phyloP scores from a whole-genome alignment of 2,797 vertebrate species.

The Muraenolepis orangiensis region DNA sequence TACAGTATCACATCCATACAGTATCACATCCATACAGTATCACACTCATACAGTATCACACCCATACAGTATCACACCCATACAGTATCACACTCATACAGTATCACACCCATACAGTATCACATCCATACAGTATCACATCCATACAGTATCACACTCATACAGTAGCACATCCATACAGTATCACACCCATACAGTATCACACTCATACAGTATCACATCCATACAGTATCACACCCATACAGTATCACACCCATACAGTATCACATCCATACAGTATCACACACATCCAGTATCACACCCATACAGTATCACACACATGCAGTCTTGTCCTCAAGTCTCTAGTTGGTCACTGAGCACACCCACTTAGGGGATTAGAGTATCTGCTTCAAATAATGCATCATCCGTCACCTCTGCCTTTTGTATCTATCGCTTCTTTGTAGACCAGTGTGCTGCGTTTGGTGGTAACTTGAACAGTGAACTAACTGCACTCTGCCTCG shows the following conservation, averaged over 20 bases:
- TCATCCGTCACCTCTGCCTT: background rate
- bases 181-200: background rate
- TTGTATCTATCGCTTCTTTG: background rate
- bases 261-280: background rate
- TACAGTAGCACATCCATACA: background rate
- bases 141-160: background rate
- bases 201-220: background rate
- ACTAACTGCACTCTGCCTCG: background rate
- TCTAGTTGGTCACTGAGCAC: background rate
- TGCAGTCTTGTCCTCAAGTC: background rate
- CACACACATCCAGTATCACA: background rate
- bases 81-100: background rate
- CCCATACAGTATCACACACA: background rate
- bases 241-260: background rate
- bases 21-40: background rate
- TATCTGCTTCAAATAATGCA: background rate
- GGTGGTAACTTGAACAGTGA: background rate
- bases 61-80: background rate
- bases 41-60: background rate
- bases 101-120: background rate
- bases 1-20: background rate
- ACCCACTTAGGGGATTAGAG: background rate
- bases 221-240: background rate
- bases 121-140: background rate
- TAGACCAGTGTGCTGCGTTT: background rate